Evolutionary conservation across 2,888 invertebrate species (phyloP).

Genomic region (Megamerina dolium): DNA sequence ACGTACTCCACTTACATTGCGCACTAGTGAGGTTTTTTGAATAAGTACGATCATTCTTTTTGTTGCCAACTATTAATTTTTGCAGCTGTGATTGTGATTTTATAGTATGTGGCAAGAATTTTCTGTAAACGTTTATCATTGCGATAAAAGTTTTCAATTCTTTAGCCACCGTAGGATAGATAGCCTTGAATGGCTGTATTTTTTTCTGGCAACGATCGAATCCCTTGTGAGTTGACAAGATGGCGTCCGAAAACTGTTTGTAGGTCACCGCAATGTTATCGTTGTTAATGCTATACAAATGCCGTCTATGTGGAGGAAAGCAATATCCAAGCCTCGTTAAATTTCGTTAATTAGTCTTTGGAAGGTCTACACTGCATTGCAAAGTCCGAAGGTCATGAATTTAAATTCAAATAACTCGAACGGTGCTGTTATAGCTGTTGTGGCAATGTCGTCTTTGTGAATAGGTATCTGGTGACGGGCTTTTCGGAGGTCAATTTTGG

Average conservation of each 20-base stretch:
- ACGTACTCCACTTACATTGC: no score
- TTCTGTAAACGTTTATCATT: no score
- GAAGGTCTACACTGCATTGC: conserved; percentile 19
- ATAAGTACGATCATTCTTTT: no score
- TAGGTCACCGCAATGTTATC: conserved; percentile 8
- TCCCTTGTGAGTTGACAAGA: conserved; percentile 10
- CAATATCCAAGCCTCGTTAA: conserved; percentile 11
- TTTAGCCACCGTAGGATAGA: no score
- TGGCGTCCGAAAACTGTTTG: conserved; percentile 6
- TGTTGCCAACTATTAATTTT: no score
- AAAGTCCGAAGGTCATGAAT: conserved; percentile 16
- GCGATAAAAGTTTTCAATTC: no score
- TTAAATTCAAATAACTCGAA: conserved; percentile 22
- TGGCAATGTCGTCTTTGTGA: not conserved
- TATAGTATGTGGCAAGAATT: no score
- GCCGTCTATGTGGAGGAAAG: conserved; percentile 15
- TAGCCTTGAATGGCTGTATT: no score
- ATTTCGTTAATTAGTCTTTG: conserved; percentile 17
- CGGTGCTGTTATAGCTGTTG: conserved; percentile 23
- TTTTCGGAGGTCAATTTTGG: not conserved
- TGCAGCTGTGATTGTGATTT: no score
- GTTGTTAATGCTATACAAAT: conserved; percentile 10
- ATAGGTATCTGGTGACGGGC: not conserved
- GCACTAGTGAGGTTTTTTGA: no score
- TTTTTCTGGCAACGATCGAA: conserved; percentile 22